Evolutionary conservation across 2,797 vertebrate species (phyloP).

Genomic region (Otolemur crassicaudatus): DNA sequence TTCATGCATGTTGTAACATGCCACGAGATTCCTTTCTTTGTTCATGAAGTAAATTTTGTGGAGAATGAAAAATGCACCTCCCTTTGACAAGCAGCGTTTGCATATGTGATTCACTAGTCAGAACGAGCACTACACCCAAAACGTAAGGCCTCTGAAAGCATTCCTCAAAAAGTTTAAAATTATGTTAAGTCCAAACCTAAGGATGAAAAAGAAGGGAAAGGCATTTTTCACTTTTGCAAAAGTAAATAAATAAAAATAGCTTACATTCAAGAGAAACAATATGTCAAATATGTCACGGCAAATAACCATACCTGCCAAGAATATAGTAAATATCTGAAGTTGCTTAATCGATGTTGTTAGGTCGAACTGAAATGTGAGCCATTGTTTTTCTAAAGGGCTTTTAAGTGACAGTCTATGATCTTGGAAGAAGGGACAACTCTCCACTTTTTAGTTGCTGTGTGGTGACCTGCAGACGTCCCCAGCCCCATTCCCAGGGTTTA

Average conservation of each 20-base stretch:
- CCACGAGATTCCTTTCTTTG: not conserved
- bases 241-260: not conserved
- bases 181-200: not conserved
- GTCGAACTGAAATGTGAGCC: not conserved
- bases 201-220: slow-evolving; percentile 84
- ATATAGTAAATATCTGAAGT: not conserved
- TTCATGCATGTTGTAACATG: not conserved
- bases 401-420: not conserved
- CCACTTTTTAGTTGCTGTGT: not conserved
- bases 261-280: slow-evolving; percentile 33
- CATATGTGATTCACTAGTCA: slow-evolving; percentile 42
- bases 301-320: not conserved
- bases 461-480: not conserved
- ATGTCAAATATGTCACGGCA: slow-evolving; percentile 8
- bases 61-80: slow-evolving; percentile 35
- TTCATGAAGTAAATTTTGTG: not conserved
- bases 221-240: slow-evolving; percentile 58
- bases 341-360: not conserved
- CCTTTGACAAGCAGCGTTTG: not conserved
- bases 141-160: slow-evolving; percentile 58
- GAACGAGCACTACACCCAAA: not conserved
- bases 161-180: not conserved
- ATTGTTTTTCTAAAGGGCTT: not conserved
- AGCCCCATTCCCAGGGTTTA: not conserved
- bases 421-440: not conserved